Conservation (phyloP, 2,797 vertebrate genomes). For the Otus scops region DNA sequence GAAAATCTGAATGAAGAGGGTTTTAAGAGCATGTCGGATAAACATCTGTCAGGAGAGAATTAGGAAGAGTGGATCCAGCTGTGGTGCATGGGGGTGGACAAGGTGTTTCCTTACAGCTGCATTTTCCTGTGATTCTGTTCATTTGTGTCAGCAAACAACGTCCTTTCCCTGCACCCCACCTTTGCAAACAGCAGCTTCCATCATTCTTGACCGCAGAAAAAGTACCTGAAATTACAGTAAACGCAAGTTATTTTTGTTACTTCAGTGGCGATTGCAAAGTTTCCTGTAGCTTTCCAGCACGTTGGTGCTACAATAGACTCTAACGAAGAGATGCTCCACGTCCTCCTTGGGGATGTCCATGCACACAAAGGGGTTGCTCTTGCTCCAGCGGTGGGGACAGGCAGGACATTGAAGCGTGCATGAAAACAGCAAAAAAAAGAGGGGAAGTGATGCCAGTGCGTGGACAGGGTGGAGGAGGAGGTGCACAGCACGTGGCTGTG, state of each 20-base stretch:
- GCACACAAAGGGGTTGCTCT: neutral
- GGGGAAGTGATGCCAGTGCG: no score
- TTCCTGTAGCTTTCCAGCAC: rapidly evolving
- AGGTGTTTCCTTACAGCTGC: neutral
- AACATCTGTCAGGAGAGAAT: neutral
- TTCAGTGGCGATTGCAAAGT: rapidly evolving
- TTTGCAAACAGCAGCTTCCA: neutral
- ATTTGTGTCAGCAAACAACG: neutral
- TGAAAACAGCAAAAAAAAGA: neutral
- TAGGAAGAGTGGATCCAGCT: neutral
- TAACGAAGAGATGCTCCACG: neutral
- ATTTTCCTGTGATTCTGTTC: rapidly evolving
- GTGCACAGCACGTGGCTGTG: neutral
- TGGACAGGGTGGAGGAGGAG: neutral
- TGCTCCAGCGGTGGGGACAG: neutral
- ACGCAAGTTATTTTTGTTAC: neutral
- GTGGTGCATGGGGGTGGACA: neutral
- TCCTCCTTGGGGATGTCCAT: rapidly evolving
- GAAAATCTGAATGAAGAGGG: neutral
- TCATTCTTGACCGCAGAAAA: neutral
- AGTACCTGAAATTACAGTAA: neutral
- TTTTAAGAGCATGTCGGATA: neutral
- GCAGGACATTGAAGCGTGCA: neutral
- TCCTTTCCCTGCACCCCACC: neutral
- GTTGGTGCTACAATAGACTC: rapidly evolving